These are phyloP conservation scores for Aleiodes alternator DNA, from an alignment of 2,888 invertebrate species.

Conservation along the genomic window DNA sequence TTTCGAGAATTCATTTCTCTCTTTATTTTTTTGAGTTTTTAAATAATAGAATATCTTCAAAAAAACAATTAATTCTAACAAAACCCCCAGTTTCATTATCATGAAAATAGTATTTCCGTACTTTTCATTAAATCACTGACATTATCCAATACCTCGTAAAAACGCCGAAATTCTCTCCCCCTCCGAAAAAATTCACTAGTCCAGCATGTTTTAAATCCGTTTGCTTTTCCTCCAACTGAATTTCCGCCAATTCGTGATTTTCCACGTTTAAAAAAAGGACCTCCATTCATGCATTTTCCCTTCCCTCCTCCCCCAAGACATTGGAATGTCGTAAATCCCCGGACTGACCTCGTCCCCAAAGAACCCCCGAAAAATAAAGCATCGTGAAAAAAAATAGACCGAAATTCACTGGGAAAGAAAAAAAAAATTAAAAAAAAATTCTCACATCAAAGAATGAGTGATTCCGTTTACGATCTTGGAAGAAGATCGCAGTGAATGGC, in stretches of 20 bases:
- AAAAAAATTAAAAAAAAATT: conserved; percentile 23
- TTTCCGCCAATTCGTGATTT: conserved; percentile 34
- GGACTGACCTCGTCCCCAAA: conserved; percentile 29
- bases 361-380: conserved; percentile 38
- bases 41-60: no score
- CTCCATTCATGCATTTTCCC: conserved; percentile 64
- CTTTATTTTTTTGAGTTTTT: no score
- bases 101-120: no score
- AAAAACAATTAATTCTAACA: no score
- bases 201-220: conserved; percentile 19
- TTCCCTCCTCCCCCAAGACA: conserved; percentile 45
- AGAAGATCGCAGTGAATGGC: conserved; percentile 54
- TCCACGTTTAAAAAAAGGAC: background rate
- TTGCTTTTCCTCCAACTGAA: background rate
- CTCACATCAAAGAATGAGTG: conserved; percentile 47
- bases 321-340: conserved; percentile 67
- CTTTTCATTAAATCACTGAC: background rate
- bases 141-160: conserved; percentile 9
- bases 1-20: no score
- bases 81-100: no score
- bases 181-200: background rate
- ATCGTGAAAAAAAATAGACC: conserved; percentile 38
- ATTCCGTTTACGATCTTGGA: conserved; percentile 56
- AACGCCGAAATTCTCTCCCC: background rate
- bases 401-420: conserved; percentile 3